Base-by-base conservation (phyloP, 2,113 vertebrate species). In the Nibea coibor region DNA sequence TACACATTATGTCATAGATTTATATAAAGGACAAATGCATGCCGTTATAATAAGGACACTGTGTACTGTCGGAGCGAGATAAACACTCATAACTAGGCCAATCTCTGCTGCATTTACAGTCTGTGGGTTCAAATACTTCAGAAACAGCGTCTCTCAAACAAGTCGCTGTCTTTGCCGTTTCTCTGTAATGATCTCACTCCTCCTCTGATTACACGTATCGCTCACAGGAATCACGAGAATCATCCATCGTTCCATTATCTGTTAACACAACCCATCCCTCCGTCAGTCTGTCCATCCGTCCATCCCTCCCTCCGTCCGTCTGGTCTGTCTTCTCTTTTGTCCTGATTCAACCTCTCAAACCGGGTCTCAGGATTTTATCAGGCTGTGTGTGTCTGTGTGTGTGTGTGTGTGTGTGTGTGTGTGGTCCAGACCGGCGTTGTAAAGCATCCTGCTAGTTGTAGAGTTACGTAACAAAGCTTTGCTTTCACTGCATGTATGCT, bases 401-500 rank as follows among this genome's bases (percentile, higher is more conserved):
- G 65, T 11, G 43, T 67, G 78, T 77, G 56, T 28, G 67, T 51
- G 65, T 51, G 57, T 68, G 78, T 15, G 57, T 58, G 48, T 57
- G 56, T 58, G 42, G 31, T 35, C 31, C 6, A 8, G 31, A 35
- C 31, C 31, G 57, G 71, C 51, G 57, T 57, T 67, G 78, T 72
- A 39, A 22, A 54, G 57, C 64, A 11, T 50, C 28, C 70, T 85
- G 72, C 48, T 74, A 62, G 82, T 88, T 84, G 85, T 85, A 81
- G 77, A 88, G 78, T 92, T 90, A 92, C 72, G 78, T 87, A 93
- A 92, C 76, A 43, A 67, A 78, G 81, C 72, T 91, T 83, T 76
- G 81, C 71, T 91, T 82, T 76, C 78, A 80, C 48, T 77, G 83
- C 71, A 84, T 78, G 84, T 80, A 56, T 84, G 85, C 78, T 82